Evolutionary conservation across 2,113 vertebrate genomes (phyloP), one percentile per base, ranked within the genome.

Genomic region (Malurus cyaneus): DNA sequence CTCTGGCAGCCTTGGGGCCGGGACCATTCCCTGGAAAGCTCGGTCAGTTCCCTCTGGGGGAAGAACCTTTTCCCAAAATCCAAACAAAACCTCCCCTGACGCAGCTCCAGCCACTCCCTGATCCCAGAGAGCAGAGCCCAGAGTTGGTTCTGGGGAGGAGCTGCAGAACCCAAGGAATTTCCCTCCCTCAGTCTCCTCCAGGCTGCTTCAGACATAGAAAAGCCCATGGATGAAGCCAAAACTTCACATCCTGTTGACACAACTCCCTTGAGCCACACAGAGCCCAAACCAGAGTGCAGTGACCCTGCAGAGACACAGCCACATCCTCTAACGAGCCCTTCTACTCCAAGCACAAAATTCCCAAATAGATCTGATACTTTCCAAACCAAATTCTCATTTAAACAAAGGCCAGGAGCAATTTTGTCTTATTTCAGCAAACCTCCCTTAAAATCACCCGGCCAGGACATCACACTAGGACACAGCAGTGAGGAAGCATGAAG

Each of bases 181-280:
- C 39, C 4, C 54, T n/a, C 39, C 25, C 54, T 53, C 61, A 67
- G 23, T 17, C 46, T 39, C 61, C 52, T 57, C 53, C 53, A 15
- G 46, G 19, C 8, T 4, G 25, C 2, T 15, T 12, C 24, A 67
- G 29, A 32, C 52, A 29, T 1, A 3, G 65, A 44, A 50, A 61
- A 5, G 3, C 8, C 44, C 10, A 1, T 0, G 61, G 71, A 11
- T 15, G 36, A 0, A 0, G 64, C 46, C 54, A 24, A 31, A 67
- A 29, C 0, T 0, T 36, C 95, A 21, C 8, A 1, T 23, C 53
- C 62, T 17, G 14, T 9, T 65, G 82, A 53, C 41, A 47, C 36
- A 69, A 28, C 56, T 24, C 15, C 53, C 59, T 14, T 1, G 50
- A 76, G 61, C 23, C 66, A 67, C 57, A 5, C 20, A 18, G 71